phyloP scores from a whole-genome alignment of 2,888 invertebrate genomes.

The Andrena praecox region DNA sequence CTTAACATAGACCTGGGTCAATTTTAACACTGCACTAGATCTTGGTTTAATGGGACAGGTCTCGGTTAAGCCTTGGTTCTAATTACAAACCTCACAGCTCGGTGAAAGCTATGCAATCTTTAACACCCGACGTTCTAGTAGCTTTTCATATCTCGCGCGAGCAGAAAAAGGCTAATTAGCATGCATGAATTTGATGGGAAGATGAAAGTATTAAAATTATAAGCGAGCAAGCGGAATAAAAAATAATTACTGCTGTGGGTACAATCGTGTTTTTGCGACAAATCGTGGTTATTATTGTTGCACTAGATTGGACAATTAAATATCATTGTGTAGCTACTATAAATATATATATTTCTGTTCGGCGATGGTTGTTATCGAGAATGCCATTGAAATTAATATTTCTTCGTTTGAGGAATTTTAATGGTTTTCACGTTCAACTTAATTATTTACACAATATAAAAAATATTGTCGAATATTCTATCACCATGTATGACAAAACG shows the following conservation, averaged over 20 bases:
- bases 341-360: not conserved
- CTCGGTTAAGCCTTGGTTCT: constrained; percentile 1
- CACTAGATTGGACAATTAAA: not conserved
- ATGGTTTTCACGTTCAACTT: too few relatives aligned
- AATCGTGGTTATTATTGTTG: not conserved
- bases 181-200: not conserved
- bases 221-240: not conserved
- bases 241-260: not conserved
- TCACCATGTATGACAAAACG: too few relatives aligned
- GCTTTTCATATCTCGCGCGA: not conserved
- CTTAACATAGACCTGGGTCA: not conserved
- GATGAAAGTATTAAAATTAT: constrained; percentile 1
- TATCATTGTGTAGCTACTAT: not conserved
- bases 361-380: too few relatives aligned
- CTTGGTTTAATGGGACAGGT: not conserved
- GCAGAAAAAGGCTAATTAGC: not conserved
- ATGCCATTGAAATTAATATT: too few relatives aligned
- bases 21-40: not conserved
- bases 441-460: too few relatives aligned
- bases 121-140: not conserved
- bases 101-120: constrained; percentile 14
- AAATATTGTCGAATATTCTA: too few relatives aligned
- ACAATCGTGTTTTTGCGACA: not conserved
- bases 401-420: too few relatives aligned
- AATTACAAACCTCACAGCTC: constrained; percentile 10